phyloP scores from a whole-genome alignment of 2,113 vertebrate genomes.

The Microcebus lehilahytsara region DNA sequence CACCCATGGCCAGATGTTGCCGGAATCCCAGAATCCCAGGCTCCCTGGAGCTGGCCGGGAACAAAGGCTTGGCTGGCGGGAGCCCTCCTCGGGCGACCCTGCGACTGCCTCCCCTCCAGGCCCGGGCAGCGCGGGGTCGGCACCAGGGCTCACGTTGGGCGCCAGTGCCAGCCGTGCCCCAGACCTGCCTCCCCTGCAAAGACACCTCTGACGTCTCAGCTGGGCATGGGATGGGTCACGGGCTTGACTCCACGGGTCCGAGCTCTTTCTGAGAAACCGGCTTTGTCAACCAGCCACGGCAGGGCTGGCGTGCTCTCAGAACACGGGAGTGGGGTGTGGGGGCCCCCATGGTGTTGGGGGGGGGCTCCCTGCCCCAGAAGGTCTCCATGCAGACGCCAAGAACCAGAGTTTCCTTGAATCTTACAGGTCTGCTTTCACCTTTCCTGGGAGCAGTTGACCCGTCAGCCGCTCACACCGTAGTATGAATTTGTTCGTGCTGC shows the following conservation, averaged over 20 bases:
- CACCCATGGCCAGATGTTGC: accelerated
- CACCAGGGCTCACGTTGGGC: no score
- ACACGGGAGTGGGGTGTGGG: accelerated
- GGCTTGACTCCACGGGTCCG: accelerated
- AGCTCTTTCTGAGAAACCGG: not conserved
- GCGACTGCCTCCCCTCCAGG: not conserved
- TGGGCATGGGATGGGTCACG: accelerated
- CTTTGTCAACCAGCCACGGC: no score
- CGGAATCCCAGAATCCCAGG: not conserved
- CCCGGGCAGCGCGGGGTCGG: not conserved
- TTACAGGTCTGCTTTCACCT: not conserved
- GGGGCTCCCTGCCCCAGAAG: not conserved
- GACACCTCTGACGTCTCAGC: not conserved
- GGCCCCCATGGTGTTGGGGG: not conserved
- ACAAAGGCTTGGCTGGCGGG: accelerated
- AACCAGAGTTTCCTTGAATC: no score
- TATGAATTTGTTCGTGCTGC: not conserved
- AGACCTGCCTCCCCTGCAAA: not conserved
- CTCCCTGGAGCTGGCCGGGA: not conserved
- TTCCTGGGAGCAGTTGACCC: not conserved
- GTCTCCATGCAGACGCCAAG: not conserved
- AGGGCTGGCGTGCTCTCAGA: not conserved
- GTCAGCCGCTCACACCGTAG: not conserved
- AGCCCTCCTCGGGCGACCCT: not conserved
- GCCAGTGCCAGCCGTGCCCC: not conserved